phyloP scores from a whole-genome alignment of 2,797 vertebrate species.

The Epinephelus malabaricus region DNA sequence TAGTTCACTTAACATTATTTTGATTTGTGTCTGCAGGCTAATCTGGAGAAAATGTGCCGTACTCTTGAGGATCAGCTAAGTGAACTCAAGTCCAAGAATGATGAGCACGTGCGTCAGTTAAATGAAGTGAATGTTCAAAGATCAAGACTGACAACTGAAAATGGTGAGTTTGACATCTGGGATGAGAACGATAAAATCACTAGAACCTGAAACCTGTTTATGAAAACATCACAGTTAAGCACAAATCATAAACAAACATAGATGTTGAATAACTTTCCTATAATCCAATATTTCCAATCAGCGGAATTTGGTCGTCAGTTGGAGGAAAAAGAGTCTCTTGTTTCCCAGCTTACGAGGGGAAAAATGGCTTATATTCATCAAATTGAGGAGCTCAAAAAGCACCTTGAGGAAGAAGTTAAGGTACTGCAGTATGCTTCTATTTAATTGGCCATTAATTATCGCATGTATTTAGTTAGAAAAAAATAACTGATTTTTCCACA shows the following conservation, averaged over 20 bases:
- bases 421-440: conserved; percentile 61
- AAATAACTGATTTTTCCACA: background rate
- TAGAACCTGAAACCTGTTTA: background rate
- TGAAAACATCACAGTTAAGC: background rate
- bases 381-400: conserved; percentile 88
- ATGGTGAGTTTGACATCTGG: conserved; percentile 51
- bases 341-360: conserved; percentile 88
- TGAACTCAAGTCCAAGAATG: conserved; percentile 81
- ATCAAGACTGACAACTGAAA: conserved; percentile 68
- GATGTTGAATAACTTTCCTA: background rate
- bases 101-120: conserved; percentile 82
- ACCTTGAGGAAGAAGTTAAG: conserved; percentile 91
- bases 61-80: conserved; percentile 86
- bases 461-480: background rate
- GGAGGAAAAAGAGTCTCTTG: conserved; percentile 90
- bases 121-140: conserved; percentile 81
- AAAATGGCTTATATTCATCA: conserved; percentile 89
- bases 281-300: conserved; percentile 41
- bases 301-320: conserved; percentile 86
- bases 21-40: conserved; percentile 70
- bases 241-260: background rate
- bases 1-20: background rate
- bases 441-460: background rate
- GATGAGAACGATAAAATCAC: background rate
- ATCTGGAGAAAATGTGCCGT: conserved; percentile 85